These are phyloP conservation scores for Eristalis tenax DNA, from an alignment of 2,888 invertebrate genomes.

Conservation along the genomic window DNA sequence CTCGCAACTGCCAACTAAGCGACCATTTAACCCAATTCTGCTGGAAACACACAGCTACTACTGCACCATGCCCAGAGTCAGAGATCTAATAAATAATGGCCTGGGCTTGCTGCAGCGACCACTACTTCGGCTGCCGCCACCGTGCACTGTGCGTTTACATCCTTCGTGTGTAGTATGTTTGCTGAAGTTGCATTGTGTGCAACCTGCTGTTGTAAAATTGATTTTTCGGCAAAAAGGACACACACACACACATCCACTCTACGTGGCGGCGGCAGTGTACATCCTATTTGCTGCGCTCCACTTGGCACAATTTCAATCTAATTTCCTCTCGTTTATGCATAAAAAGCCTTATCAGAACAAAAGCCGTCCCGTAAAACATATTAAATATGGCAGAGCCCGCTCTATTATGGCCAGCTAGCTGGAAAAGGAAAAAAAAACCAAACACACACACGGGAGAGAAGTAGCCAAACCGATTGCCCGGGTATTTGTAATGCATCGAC, in stretches of 20 bases:
- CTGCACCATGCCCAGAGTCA: constrained; percentile 34
- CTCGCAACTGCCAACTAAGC: constrained; percentile 30
- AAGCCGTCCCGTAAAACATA: constrained; percentile 69
- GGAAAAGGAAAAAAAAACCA: constrained; percentile 24
- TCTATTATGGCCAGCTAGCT: constrained; percentile 12
- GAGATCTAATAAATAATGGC: constrained; percentile 55
- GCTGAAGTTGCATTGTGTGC: not conserved
- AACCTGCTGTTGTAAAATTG: constrained; percentile 61
- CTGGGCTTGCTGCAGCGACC: not conserved
- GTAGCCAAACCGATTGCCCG: constrained; percentile 46
- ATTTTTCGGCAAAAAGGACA: constrained; percentile 58
- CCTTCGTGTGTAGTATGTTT: not conserved
- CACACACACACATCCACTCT: constrained; percentile 4
- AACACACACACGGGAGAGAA: not conserved
- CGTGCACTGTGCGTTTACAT: not conserved
- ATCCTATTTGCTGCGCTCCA: constrained; percentile 68
- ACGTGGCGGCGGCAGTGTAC: not conserved
- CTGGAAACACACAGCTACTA: constrained; percentile 6
- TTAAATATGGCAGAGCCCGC: constrained; percentile 63
- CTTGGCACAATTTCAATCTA: constrained; percentile 72
- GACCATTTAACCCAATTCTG: constrained; percentile 34
- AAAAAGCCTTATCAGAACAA: constrained; percentile 71
- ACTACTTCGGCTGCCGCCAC: not conserved
- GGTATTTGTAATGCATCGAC: constrained; percentile 54
- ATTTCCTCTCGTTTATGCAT: constrained; percentile 71